Evolutionary conservation across 2,888 invertebrate species (phyloP).

Genomic region (Opisthograptis luteolata): DNA sequence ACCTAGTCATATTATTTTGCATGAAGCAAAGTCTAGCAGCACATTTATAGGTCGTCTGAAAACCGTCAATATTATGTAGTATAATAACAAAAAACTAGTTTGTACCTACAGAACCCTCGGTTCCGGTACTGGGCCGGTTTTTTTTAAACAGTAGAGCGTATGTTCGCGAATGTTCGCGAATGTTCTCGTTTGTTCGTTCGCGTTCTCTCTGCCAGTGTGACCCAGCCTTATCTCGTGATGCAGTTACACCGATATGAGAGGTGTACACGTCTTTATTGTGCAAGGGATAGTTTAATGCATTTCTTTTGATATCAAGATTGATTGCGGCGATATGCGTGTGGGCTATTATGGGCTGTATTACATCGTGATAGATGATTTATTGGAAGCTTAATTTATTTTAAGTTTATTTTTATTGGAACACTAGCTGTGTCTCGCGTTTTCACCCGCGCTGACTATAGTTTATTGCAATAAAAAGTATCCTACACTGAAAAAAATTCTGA

Average conservation of each 20-base stretch:
- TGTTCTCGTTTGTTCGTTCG: no score
- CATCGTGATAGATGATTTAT: constrained; percentile 14
- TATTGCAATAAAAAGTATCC: no score
- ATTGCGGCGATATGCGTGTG: constrained; percentile 40
- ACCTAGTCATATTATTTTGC: no score
- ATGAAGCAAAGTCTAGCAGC: no score
- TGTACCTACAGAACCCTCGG: no score
- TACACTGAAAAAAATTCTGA: no score
- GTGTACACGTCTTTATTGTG: constrained; percentile 13
- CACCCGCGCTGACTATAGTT: no score
- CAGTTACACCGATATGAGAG: constrained; percentile 3
- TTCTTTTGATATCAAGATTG: constrained; percentile 52
- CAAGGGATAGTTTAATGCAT: constrained; percentile 41
- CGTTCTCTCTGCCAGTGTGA: constrained; percentile 3
- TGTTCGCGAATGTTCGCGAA: background rate
- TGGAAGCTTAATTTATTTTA: background rate
- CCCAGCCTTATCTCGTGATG: constrained; percentile 1
- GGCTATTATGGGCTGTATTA: constrained; percentile 26
- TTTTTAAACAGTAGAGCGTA: background rate
- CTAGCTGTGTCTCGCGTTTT: background rate
- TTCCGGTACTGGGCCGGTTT: no score
- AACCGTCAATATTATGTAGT: no score
- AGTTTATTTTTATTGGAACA: background rate
- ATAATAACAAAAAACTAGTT: no score
- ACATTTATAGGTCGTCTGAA: no score